Percentiles rank a stretch among this genome's conserved stretches.
Conservation (phyloP, 1,140 invertebrate species). For the Samia ricini region DNA sequence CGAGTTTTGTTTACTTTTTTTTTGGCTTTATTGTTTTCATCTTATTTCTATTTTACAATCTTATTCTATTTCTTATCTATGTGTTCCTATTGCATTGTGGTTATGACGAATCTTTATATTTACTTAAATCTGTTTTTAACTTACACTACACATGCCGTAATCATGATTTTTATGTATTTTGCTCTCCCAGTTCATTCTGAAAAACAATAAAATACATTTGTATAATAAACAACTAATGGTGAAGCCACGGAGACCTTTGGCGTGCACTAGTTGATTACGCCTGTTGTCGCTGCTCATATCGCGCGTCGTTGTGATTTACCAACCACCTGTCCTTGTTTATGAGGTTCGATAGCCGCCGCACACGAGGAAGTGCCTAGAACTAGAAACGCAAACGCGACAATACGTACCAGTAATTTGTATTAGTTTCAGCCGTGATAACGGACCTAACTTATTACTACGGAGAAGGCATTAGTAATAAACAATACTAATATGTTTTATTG, state of each 20-base stretch:
- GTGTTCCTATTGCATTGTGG: too few relatives aligned
- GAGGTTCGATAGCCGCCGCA: constrained; percentile 37
- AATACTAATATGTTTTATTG: neutral
- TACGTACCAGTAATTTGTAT: constrained; percentile 5
- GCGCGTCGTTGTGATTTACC: constrained; percentile 53
- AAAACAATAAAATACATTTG: constrained; percentile 1
- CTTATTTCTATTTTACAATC: too few relatives aligned
- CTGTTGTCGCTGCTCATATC: constrained; percentile 47
- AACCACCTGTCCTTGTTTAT: constrained; percentile 53
- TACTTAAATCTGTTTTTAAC: too few relatives aligned
- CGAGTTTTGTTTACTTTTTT: too few relatives aligned
- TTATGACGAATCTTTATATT: too few relatives aligned
- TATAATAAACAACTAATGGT: constrained; percentile 10
- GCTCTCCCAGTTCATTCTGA: neutral
- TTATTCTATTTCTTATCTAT: too few relatives aligned
- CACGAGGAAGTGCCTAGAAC: constrained; percentile 32
- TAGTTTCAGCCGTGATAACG: neutral
- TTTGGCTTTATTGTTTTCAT: too few relatives aligned
- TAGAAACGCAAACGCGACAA: constrained; percentile 19
- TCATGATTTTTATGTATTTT: neutral
- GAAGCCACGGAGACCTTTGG: constrained; percentile 8
- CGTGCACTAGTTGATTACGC: constrained; percentile 28
- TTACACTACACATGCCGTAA: too few relatives aligned
- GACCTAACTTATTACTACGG: neutral
- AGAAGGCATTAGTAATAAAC: neutral